Base-by-base conservation (phyloP, 64 coral and sea anemone genomes). In the Montipora foliosa region DNA sequence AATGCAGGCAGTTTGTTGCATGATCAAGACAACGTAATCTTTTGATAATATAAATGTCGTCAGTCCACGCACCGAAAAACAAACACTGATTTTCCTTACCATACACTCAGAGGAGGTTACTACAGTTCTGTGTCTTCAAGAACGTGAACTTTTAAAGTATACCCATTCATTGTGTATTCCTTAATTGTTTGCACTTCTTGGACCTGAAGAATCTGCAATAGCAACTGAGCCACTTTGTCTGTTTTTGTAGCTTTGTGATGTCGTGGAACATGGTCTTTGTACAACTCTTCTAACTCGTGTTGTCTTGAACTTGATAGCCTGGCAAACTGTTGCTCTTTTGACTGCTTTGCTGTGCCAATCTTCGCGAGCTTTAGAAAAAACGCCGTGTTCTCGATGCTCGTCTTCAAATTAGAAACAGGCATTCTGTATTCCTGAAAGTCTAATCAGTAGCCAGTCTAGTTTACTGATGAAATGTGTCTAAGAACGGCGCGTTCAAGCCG, bases 81-180 rank as follows among this genome's bases (percentile, higher is more conserved):
- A 37, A 37, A 37, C 1, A 37, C 29, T 37, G 29, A 37, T 37
- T 37, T 37, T 37, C 29, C 29, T 37, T 37, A 37, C 29, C 29
- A 37, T 37, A 37, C 29, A 37, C 29, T 37, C 29, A 37, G 29
- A 37, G 29, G 29, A 37, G 29, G 29, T 37, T 37, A 8, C 53
- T 76, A 94, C 1, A 94, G 44, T 9, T 94, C 93, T 11, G 93
- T 94, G 87, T 94, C 93, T 71, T 94, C 93, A 12, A 94, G 25
- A 46, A 94, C 93, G 67, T 84, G 79, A 1, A 94, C 93, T 21
- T 72, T 94, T 14, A 94, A 94, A 10, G 87, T 90, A 14, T 85
- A 84, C 21, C 93, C 93, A 8, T 90, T 90, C 74, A 94, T 44
- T 6, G 79, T 90, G 45, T 94, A 94, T 71, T 94, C 79, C n/a